Base-by-base conservation (phyloP, 2,113 vertebrate species). In the Callionymus lyra region DNA sequence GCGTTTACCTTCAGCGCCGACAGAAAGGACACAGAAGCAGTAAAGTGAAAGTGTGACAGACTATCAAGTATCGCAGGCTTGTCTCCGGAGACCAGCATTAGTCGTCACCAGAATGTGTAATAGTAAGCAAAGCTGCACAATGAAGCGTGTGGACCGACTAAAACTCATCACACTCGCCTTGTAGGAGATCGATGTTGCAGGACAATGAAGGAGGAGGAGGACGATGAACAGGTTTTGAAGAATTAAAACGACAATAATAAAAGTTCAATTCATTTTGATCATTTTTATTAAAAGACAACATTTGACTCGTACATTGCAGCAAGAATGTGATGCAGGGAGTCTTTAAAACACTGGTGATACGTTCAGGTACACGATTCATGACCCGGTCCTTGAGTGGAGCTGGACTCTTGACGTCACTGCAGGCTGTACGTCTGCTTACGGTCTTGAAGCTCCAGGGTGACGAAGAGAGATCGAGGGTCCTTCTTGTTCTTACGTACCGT, bases 381-480 rank as follows among this genome's bases (percentile, higher is more conserved):
- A 27, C 4, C 4, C 21, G 21, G 21, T 27, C 21, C 21, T 5
- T 27, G 4, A 27, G 21, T 27, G 8, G 8, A 27, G 21, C 21
- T 27, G 21, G 21, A 27, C 4, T 3, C 12, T 3, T 6, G 41
- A 16, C 2, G 11, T 78, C 64, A 95, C 61, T 94, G 91, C 2
- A 96, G 81, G 56, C 73, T 75, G 32, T 97, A 97, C 1, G 80
- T 91, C 50, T 88, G 90, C 56, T 86, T 86, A 0, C 40, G 53
- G 41, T 84, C 85, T 43, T 72, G 77, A 44, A 97, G 41, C 1
- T 67, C 71, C 13, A 98, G 74, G 3, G 82, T 90, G 65, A 95
- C 81, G 2, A 89, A 64, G 50, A 98, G 86, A 0, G 94, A 89
- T 1, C 94, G 88, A 0, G 93, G 94, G 66, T 98, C 92, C 65